A percentile compares a stretch with the other conserved stretches of the same genome.
These are phyloP conservation scores for Heliconius erato DNA, from an alignment of 2,888 invertebrate species.

Conservation along the genomic window DNA sequence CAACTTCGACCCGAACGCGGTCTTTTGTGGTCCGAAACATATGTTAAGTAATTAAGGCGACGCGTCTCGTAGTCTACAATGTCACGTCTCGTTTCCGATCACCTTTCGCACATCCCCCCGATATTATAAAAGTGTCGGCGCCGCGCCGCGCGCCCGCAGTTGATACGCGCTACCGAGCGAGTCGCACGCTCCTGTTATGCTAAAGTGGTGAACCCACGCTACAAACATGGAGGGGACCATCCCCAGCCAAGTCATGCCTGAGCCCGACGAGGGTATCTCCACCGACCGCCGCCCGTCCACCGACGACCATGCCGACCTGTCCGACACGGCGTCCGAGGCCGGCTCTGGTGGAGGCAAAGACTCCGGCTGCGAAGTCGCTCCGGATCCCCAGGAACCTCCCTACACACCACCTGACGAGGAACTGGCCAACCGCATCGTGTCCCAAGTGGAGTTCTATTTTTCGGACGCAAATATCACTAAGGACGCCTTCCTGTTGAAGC, in stretches of 20 bases:
- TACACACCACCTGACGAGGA: slow-evolving; percentile 91
- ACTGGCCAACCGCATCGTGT: slow-evolving; percentile 91
- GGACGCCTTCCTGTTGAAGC: slow-evolving; percentile 97
- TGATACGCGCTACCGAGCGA: slow-evolving; percentile 75
- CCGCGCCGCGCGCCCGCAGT: slow-evolving; percentile 82
- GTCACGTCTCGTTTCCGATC: slow-evolving; percentile 78
- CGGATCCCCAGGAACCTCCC: slow-evolving; percentile 86
- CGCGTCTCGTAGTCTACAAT: slow-evolving; percentile 74
- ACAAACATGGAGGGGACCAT: slow-evolving; percentile 77
- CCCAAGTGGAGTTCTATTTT: slow-evolving; percentile 98
- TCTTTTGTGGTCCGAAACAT: slow-evolving; percentile 43
- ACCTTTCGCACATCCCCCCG: slow-evolving; percentile 80
- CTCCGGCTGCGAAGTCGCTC: slow-evolving; percentile 88
- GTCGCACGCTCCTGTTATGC: slow-evolving; percentile 76
- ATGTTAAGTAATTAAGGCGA: slow-evolving; percentile 50
- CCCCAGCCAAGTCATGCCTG: slow-evolving; percentile 71
- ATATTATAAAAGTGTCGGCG: slow-evolving; percentile 77
- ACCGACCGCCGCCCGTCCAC: slow-evolving; percentile 80
- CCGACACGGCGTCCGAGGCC: slow-evolving; percentile 88
- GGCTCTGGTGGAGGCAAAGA: slow-evolving; percentile 88
- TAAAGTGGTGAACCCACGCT: slow-evolving; percentile 69
- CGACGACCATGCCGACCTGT: slow-evolving; percentile 89
- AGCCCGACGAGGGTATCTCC: slow-evolving; percentile 80
- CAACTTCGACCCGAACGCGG: slow-evolving; percentile 50
- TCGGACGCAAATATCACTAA: slow-evolving; percentile 97